Conservation (phyloP, 2,888 invertebrate species). For the Heliconius aoede region DNA sequence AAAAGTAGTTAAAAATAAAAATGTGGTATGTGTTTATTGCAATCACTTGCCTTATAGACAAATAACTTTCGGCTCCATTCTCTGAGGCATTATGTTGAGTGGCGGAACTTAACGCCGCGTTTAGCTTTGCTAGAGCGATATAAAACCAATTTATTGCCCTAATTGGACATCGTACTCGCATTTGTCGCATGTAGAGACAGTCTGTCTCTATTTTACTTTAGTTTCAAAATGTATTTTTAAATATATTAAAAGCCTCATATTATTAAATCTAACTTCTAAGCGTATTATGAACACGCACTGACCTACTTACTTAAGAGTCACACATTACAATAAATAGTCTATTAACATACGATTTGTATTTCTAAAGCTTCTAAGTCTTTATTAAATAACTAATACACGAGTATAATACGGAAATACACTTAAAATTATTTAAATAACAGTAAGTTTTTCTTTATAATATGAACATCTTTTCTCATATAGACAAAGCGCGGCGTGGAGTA, state of each 20-base stretch:
- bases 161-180: neutral
- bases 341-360: conserved; percentile 8
- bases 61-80: neutral
- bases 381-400: neutral
- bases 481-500: no score
- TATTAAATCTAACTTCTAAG: neutral
- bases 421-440: no score
- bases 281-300: conserved; percentile 17
- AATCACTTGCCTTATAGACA: neutral
- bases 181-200: no score
- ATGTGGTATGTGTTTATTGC: no score
- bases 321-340: conserved; percentile 7
- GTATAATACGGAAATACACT: no score
- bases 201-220: neutral
- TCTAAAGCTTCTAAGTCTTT: conserved; percentile 13
- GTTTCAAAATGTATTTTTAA: neutral
- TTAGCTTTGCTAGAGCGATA: neutral
- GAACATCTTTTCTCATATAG: no score
- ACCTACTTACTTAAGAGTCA: conserved; percentile 2
- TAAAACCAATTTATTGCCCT: neutral
- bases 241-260: neutral
- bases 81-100: neutral
- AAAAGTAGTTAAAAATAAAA: no score
- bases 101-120: neutral
- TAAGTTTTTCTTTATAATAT: no score